phyloP scores from a whole-genome alignment of 2,113 vertebrate species.

The Dromaius novaehollandiae region DNA sequence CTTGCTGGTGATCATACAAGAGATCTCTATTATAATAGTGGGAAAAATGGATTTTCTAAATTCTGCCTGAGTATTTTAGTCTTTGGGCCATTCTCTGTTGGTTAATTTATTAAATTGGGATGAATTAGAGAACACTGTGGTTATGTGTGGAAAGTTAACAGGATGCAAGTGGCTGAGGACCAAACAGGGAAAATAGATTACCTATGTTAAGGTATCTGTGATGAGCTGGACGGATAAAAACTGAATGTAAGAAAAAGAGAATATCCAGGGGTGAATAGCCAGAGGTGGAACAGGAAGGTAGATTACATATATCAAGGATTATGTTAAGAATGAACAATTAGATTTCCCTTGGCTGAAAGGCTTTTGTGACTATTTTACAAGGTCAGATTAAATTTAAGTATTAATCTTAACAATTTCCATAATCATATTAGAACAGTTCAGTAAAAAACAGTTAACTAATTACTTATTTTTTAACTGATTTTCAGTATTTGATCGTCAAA shows the following conservation, averaged over 20 bases:
- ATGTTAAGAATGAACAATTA: not conserved
- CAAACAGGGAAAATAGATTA: not conserved
- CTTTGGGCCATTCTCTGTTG: not conserved
- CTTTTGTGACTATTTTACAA: not conserved
- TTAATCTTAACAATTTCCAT: not conserved
- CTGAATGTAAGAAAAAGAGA: not conserved
- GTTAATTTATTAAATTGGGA: not conserved
- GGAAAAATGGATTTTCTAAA: not conserved
- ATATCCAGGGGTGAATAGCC: not conserved
- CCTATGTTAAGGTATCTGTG: not conserved
- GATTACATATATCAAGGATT: not conserved
- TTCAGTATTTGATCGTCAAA: not conserved
- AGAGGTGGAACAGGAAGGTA: not conserved
- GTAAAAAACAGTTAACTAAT: not conserved
- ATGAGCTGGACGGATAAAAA: not conserved
- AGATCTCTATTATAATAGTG: not conserved
- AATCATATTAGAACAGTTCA: not conserved
- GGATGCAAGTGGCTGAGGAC: not conserved
- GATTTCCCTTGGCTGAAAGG: not conserved
- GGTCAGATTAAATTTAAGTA: not conserved
- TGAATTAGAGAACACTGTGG: not conserved
- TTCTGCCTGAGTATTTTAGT: not conserved
- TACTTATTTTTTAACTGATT: not conserved
- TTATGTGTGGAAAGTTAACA: not conserved
- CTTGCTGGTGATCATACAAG: not conserved